These are phyloP conservation scores for Cottus gobio DNA, from an alignment of 2,113 vertebrate species.

Conservation along the genomic window DNA sequence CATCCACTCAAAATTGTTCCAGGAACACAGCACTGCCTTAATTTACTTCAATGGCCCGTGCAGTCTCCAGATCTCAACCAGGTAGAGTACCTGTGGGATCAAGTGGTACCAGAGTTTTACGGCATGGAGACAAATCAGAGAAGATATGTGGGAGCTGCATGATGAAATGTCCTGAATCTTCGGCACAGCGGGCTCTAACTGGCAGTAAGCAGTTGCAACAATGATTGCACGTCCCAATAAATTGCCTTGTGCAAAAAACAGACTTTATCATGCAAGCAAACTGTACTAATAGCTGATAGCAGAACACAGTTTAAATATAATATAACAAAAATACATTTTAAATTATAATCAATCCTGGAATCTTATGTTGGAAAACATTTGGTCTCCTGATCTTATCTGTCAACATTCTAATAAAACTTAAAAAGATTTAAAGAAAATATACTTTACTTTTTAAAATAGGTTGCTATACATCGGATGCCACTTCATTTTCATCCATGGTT, in stretches of 20 bases:
- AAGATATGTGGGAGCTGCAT: neutral
- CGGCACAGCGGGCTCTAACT: neutral
- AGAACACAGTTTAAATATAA: neutral
- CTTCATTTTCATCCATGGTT: neutral
- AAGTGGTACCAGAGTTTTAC: neutral
- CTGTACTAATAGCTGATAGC: neutral
- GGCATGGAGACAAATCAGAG: neutral
- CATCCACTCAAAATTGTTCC: constrained; percentile 19
- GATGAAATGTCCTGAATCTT: neutral
- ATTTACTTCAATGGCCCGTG: constrained; percentile 21
- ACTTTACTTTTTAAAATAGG: neutral
- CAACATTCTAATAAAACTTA: neutral
- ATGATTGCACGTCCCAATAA: neutral
- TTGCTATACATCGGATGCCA: neutral
- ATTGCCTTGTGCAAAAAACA: neutral
- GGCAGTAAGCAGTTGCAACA: neutral
- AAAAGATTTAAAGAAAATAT: neutral
- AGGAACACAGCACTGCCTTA: constrained; percentile 7
- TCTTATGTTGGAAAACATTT: neutral
- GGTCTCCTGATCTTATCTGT: neutral
- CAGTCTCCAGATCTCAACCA: neutral
- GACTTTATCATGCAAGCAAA: neutral
- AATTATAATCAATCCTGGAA: neutral
- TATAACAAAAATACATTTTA: neutral
- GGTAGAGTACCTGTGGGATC: constrained; percentile 1